phyloP scores from a whole-genome alignment of 2,888 invertebrate species.

The Macrosoma leucophasiata region DNA sequence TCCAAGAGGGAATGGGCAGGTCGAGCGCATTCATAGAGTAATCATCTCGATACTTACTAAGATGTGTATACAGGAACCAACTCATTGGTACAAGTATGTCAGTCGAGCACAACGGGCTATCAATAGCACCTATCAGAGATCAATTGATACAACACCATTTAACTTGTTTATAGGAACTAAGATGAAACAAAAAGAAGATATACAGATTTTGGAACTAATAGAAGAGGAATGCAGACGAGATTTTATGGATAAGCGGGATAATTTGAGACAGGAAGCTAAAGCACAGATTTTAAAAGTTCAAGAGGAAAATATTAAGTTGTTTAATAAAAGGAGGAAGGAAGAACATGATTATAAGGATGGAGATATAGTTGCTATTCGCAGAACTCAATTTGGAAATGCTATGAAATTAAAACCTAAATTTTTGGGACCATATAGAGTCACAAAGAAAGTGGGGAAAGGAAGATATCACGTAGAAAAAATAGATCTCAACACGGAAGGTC shows the following conservation, averaged over 20 bases:
- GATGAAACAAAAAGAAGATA: conserved; percentile 3
- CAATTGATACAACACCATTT: conserved; percentile 4
- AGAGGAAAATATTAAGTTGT: conserved; percentile 19
- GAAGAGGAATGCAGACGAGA: conserved; percentile 1
- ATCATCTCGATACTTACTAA: conserved; percentile 3
- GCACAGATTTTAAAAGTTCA: conserved; percentile 15
- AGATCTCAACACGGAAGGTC: conserved; percentile 7
- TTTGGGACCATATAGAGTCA: conserved; percentile 24
- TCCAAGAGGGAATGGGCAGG: conserved; percentile 4
- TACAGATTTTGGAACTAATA: conserved; percentile 1
- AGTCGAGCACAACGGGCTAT: conserved; percentile 4
- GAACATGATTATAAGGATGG: conserved; percentile 19
- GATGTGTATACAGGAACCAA: conserved; percentile 6
- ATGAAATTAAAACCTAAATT: conserved; percentile 17
- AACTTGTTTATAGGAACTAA: not conserved
- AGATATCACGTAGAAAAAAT: conserved; percentile 23
- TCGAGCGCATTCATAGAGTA: not conserved
- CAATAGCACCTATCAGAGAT: conserved; percentile 4
- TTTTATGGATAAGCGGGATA: conserved; percentile 6
- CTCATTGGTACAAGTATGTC: conserved; percentile 9
- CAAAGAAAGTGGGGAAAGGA: conserved; percentile 17
- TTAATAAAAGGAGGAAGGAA: conserved; percentile 24
- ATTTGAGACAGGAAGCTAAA: conserved; percentile 13
- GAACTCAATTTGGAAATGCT: conserved; percentile 2
- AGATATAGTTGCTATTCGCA: conserved; percentile 5